Percentiles rank a stretch among this genome's conserved stretches.
phyloP scores from a whole-genome alignment of 1,140 invertebrate genomes.

The Myzus persicae region DNA sequence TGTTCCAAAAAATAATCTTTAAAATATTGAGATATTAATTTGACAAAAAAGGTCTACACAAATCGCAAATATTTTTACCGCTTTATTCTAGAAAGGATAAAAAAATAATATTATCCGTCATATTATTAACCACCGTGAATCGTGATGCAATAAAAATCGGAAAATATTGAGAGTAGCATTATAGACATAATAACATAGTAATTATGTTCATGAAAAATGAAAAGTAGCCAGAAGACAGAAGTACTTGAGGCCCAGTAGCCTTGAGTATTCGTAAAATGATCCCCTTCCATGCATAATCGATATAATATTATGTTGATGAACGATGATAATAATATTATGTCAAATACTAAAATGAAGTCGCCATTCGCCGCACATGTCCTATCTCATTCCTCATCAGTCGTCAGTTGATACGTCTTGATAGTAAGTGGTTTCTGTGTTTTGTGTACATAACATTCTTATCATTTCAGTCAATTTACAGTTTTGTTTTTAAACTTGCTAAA shows the following conservation, averaged over 20 bases:
- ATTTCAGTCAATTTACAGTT: too few relatives aligned
- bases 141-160: not conserved
- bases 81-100: not conserved
- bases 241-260: too few relatives aligned
- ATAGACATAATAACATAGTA: not conserved
- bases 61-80: not conserved
- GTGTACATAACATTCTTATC: conserved; percentile 31
- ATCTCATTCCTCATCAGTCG: not conserved
- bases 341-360: not conserved
- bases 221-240: too few relatives aligned
- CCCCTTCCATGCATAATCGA: conserved; percentile 4
- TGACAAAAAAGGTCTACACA: not conserved
- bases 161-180: not conserved
- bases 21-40: not conserved
- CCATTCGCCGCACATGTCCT: not conserved
- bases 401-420: conserved; percentile 34
- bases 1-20: not conserved
- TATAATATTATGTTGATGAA: not conserved
- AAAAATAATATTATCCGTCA: not conserved
- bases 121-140: not conserved
- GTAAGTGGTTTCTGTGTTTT: not conserved
- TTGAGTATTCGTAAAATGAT: conserved; percentile 17
- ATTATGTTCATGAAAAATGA: not conserved
- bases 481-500: not conserved
- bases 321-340: not conserved